Evolutionary conservation across 2,113 vertebrate species (phyloP).

Genomic region (Hydrochoerus hydrochaeris): DNA sequence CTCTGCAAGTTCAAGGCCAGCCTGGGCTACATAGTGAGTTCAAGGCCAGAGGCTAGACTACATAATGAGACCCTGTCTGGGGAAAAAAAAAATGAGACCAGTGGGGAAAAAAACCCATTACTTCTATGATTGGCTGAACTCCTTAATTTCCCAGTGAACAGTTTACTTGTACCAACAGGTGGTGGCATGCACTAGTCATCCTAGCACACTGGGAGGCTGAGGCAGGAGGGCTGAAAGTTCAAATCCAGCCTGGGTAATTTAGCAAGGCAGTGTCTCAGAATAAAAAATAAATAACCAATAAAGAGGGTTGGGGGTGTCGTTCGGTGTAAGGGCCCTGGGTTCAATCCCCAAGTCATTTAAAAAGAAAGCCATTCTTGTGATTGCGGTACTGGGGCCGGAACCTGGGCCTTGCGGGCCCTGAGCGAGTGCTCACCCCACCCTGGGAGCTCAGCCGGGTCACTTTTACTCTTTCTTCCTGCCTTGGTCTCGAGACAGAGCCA

Average conservation of each 20-base stretch:
- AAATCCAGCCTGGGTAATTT: not conserved
- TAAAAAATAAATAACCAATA: not conserved
- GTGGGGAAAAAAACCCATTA: accelerated
- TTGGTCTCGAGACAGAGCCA: conserved; percentile 41
- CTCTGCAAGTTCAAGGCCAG: not conserved
- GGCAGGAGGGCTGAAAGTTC: not conserved
- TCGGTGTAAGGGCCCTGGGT: not conserved
- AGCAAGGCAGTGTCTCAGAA: not conserved
- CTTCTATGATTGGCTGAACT: not conserved
- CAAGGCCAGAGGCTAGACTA: not conserved
- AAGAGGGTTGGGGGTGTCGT: not conserved
- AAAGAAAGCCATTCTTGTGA: not conserved
- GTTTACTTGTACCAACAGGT: not conserved
- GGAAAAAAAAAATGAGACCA: not conserved
- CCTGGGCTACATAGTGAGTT: not conserved
- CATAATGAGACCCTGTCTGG: not conserved
- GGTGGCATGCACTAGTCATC: not conserved
- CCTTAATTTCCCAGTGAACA: not conserved
- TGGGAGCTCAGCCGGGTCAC: not conserved
- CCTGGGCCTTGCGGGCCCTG: not conserved
- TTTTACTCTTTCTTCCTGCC: not conserved
- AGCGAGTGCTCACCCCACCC: not conserved
- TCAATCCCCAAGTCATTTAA: not conserved
- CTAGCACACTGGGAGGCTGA: not conserved
- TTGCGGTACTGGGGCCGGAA: not conserved